A percentile compares a stretch with the other conserved stretches of the same genome.
These are phyloP conservation scores for Pristionchus japonicus DNA, from an alignment of 2,888 invertebrate genomes.

Conservation along the genomic window DNA sequence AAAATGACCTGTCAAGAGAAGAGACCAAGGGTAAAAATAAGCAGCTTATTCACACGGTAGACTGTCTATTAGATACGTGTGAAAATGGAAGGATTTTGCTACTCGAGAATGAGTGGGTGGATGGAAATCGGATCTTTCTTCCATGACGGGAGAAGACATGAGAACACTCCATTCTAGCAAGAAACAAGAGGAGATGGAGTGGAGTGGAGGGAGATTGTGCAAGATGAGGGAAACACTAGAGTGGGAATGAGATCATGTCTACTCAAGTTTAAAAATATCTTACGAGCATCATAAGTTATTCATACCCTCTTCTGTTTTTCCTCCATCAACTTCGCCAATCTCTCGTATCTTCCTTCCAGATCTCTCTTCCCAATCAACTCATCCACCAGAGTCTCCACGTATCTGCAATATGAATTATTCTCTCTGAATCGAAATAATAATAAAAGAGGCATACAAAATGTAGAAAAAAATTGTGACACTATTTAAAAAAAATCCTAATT, in stretches of 20 bases:
- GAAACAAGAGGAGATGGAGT: background rate
- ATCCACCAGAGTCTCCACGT: slow-evolving; percentile 69
- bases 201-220: background rate
- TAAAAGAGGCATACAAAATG: background rate
- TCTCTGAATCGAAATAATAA: background rate
- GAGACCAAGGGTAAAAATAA: background rate
- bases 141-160: background rate
- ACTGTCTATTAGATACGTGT: background rate
- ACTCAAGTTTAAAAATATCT: too few relatives aligned
- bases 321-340: slow-evolving; percentile 48
- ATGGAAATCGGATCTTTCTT: background rate
- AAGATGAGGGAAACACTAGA: background rate
- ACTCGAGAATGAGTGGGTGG: background rate
- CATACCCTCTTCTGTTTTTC: slow-evolving; percentile 43
- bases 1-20: background rate
- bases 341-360: slow-evolving; percentile 54
- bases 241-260: too few relatives aligned
- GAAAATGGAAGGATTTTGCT: background rate
- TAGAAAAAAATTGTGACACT: background rate
- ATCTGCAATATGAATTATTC: slow-evolving; percentile 57
- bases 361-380: slow-evolving; percentile 65
- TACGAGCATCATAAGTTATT: too few relatives aligned
- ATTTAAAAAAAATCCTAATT: too few relatives aligned
- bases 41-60: background rate
- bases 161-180: background rate